Evolutionary conservation across 1,140 invertebrate genomes (phyloP).

Genomic region (Aphelenchoides besseyi): DNA sequence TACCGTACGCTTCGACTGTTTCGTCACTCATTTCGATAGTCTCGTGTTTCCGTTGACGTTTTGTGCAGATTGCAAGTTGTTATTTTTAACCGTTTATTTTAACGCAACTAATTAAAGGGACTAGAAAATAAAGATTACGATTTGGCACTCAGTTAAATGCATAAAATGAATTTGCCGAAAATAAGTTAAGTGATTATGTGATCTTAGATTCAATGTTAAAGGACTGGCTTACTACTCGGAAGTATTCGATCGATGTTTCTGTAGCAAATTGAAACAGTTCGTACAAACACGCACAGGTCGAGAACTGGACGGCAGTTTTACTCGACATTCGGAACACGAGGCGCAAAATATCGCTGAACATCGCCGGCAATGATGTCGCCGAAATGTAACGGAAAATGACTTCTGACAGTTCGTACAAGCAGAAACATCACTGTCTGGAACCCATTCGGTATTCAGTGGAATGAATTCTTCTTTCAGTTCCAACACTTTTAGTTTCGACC

Average conservation of each 20-base stretch:
- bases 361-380: slow-evolving; percentile 52
- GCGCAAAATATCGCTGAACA: slow-evolving; percentile 49
- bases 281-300: slow-evolving; percentile 45
- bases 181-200: slow-evolving; percentile 6
- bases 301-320: slow-evolving; percentile 48
- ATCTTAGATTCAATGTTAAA: too few species aligned
- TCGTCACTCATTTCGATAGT: too few species aligned
- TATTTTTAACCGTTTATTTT: too few species aligned
- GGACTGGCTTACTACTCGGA: too few species aligned
- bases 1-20: too few species aligned
- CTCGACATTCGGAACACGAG: slow-evolving; percentile 36
- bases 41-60: too few species aligned
- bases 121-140: too few species aligned
- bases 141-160: too few species aligned
- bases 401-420: slow-evolving; percentile 34
- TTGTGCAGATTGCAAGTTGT: too few species aligned
- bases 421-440: slow-evolving; percentile 37
- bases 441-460: slow-evolving; percentile 46
- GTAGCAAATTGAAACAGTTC: slow-evolving; percentile 32
- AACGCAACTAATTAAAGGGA: too few species aligned
- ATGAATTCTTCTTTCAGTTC: slow-evolving; percentile 48
- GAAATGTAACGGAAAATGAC: slow-evolving; percentile 33
- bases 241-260: slow-evolving; percentile 25
- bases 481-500: slow-evolving; percentile 45
- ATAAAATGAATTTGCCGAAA: too few species aligned